A percentile compares a stretch with the other conserved stretches of the same genome.
Evolutionary conservation across 2,888 invertebrate species (phyloP).

Genomic region (Arge pagana): DNA sequence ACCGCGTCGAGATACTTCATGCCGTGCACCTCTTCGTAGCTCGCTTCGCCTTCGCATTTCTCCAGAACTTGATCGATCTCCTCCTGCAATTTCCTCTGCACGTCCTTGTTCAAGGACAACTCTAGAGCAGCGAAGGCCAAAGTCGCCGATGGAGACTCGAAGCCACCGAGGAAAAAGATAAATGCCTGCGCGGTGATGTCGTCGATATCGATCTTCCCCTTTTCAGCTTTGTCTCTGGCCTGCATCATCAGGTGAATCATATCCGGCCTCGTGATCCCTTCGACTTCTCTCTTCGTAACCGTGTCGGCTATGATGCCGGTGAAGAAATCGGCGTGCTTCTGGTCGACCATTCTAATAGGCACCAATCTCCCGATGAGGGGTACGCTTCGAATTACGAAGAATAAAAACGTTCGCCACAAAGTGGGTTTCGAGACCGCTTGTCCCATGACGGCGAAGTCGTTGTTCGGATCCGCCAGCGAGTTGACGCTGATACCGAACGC

Average conservation of each 20-base stretch:
- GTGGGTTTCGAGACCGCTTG: slow-evolving; percentile 30
- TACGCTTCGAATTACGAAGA: slow-evolving; percentile 29
- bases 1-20: slow-evolving; percentile 49
- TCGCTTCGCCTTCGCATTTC: neutral
- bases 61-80: slow-evolving; percentile 39
- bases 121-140: slow-evolving; percentile 29
- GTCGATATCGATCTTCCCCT: neutral
- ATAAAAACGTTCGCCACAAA: slow-evolving; percentile 17
- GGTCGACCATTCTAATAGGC: slow-evolving; percentile 23
- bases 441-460: slow-evolving; percentile 44
- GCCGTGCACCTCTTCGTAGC: slow-evolving; percentile 30
- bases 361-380: slow-evolving; percentile 35
- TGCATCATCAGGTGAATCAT: slow-evolving; percentile 15
- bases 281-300: slow-evolving; percentile 35
- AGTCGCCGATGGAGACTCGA: slow-evolving; percentile 30
- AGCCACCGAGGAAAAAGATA: slow-evolving; percentile 35
- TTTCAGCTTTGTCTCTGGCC: slow-evolving; percentile 4
- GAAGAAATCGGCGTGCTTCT: slow-evolving; percentile 32
- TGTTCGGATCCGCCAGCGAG: slow-evolving; percentile 43
- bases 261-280: slow-evolving; percentile 30
- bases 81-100: slow-evolving; percentile 54
- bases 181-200: slow-evolving; percentile 58
- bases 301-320: slow-evolving; percentile 30
- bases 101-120: slow-evolving; percentile 46
- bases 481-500: slow-evolving; percentile 46